Percentiles rank a stretch among this genome's conserved stretches.
Conservation (phyloP, 2,113 vertebrate species). For the Monarcha castaneiventris region DNA sequence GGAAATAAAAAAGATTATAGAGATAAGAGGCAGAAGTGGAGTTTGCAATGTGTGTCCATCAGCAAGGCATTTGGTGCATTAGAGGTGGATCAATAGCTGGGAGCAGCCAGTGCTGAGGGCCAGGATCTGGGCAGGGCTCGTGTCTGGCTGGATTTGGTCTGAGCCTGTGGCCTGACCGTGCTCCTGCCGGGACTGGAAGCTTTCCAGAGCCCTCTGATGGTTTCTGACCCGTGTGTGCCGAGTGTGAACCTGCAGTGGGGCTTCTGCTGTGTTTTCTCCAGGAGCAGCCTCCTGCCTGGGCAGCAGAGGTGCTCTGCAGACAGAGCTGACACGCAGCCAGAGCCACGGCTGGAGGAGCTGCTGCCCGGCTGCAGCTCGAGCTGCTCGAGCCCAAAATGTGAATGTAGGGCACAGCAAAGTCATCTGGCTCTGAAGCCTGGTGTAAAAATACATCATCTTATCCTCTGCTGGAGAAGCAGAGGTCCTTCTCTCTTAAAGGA, state of each 20-base stretch:
- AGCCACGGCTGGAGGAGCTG: background rate
- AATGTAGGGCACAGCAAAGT: conserved; percentile 15
- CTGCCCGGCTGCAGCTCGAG: background rate
- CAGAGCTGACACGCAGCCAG: background rate
- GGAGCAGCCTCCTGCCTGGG: background rate
- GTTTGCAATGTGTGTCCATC: background rate
- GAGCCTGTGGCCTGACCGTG: background rate
- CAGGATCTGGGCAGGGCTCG: background rate
- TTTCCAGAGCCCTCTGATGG: background rate
- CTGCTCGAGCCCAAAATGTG: background rate
- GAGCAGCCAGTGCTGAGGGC: background rate
- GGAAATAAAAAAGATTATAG: background rate
- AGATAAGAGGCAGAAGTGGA: background rate
- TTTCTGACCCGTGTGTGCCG: background rate
- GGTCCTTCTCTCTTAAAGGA: background rate
- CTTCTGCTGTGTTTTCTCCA: background rate
- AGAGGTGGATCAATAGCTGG: background rate
- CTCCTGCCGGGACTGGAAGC: background rate
- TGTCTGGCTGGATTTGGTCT: background rate
- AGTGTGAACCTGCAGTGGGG: background rate
- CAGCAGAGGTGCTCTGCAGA: background rate
- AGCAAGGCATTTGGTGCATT: conserved; percentile 2
- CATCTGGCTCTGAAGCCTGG: background rate
- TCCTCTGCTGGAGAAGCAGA: background rate
- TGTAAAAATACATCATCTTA: conserved; percentile 5